A percentile compares a stretch with the other conserved stretches of the same genome.
These are phyloP conservation scores for Spongilla lacustris DNA, from an alignment of 37 sponge, comb jelly and placozoan species.

Conservation along the genomic window DNA sequence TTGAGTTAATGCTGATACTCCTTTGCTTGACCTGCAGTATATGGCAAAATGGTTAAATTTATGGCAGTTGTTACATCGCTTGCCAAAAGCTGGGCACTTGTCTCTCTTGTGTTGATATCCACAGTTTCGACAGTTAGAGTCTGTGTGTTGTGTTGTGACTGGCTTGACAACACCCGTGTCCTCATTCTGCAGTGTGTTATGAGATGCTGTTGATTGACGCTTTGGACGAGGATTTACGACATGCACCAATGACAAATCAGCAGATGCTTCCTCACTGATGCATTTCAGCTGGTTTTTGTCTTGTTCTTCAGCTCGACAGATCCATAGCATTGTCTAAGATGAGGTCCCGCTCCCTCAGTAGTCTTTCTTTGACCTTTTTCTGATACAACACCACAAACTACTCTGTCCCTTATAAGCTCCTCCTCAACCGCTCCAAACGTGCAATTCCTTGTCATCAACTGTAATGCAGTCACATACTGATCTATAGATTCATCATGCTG, in stretches of 20 bases:
- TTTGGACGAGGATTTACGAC: not conserved
- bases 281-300: too few species aligned
- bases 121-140: too few species aligned
- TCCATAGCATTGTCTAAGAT: conserved; percentile 25
- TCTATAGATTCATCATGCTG: conserved; percentile 36
- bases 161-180: too few species aligned
- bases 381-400: conserved; percentile 24
- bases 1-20: too few species aligned
- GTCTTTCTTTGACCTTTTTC: conserved; percentile 4
- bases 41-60: too few species aligned
- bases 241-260: not conserved
- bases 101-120: too few species aligned
- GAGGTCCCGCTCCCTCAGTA: conserved; percentile 13
- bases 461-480: conserved; percentile 37
- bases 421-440: too few species aligned
- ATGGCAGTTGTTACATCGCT: too few species aligned
- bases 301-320: conserved; percentile 41
- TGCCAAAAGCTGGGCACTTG: too few species aligned
- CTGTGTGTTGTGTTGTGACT: too few species aligned
- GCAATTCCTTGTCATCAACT: conserved; percentile 11
- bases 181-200: not conserved
- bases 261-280: not conserved
- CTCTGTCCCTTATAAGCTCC: conserved; percentile 38
- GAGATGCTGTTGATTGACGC: not conserved
- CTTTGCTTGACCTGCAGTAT: too few species aligned